These are phyloP conservation scores for Balanococcus diminutus DNA, from an alignment of 2,888 invertebrate genomes.

Conservation along the genomic window DNA sequence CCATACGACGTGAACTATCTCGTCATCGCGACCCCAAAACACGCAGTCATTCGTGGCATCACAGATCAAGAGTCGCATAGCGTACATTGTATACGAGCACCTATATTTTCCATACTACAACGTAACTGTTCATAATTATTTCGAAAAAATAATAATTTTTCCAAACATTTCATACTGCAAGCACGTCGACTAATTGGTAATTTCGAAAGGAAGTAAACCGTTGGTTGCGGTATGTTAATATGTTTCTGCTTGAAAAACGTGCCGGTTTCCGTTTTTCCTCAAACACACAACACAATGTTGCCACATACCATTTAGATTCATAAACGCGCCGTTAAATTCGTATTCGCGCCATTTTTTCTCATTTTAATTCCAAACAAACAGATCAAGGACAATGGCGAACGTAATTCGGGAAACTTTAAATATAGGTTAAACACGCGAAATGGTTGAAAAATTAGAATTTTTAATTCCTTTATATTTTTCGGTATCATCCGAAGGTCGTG, in stretches of 20 bases:
- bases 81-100: neutral
- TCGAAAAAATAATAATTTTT: neutral
- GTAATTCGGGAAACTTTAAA: conserved; percentile 23
- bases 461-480: neutral
- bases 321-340: conserved; percentile 25
- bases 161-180: conserved; percentile 15
- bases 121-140: conserved; percentile 24
- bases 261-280: conserved; percentile 10
- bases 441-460: conserved; percentile 1
- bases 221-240: conserved; percentile 52
- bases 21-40: neutral
- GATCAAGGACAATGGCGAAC: conserved; percentile 39
- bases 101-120: neutral
- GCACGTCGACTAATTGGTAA: conserved; percentile 31
- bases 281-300: neutral
- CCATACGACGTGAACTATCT: neutral
- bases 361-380: conserved; percentile 5
- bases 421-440: conserved; percentile 15
- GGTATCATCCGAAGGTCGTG: neutral
- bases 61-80: neutral
- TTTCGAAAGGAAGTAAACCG: conserved; percentile 47
- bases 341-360: conserved; percentile 22
- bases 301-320: neutral
- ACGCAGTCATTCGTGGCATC: neutral
- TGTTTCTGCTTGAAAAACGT: conserved; percentile 23